Conservation (phyloP, 2,888 invertebrate genomes). For the Scaeva pyrastri region DNA sequence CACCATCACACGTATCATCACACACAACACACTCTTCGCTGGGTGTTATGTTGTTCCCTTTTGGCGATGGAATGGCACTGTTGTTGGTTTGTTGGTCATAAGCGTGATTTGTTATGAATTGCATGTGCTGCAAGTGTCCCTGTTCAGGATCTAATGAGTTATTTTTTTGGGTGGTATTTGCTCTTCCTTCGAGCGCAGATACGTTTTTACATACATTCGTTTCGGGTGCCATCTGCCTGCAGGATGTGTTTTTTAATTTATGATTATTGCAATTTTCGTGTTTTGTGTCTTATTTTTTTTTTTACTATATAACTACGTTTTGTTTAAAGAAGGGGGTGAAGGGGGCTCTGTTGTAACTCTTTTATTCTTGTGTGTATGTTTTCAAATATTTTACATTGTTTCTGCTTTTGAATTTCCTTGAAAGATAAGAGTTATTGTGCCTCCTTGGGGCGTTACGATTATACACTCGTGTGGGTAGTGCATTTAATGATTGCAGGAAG, state of each 20-base stretch:
- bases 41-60: slow-evolving; percentile 28
- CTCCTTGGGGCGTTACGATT: background rate
- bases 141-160: slow-evolving; percentile 74
- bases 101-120: slow-evolving; percentile 83
- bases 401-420: background rate
- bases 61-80: background rate
- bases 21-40: slow-evolving; percentile 11
- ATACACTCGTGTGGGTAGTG: too few relatives aligned
- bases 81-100: slow-evolving; percentile 78
- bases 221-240: slow-evolving; percentile 69
- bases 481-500: background rate
- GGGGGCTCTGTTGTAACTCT: slow-evolving; percentile 26
- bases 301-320: background rate
- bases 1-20: slow-evolving; percentile 40
- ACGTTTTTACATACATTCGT: slow-evolving; percentile 25
- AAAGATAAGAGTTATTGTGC: slow-evolving; percentile 37
- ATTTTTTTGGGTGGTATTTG: slow-evolving; percentile 41
- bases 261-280: slow-evolving; percentile 71
- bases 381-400: too few relatives aligned
- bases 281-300: slow-evolving; percentile 32
- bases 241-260: slow-evolving; percentile 75
- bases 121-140: slow-evolving; percentile 79
- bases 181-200: background rate
- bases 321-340: background rate
- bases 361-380: slow-evolving; percentile 11